phyloP scores from a whole-genome alignment of 92 coral and sea anemone genomes.

The Heteractis magnifica region DNA sequence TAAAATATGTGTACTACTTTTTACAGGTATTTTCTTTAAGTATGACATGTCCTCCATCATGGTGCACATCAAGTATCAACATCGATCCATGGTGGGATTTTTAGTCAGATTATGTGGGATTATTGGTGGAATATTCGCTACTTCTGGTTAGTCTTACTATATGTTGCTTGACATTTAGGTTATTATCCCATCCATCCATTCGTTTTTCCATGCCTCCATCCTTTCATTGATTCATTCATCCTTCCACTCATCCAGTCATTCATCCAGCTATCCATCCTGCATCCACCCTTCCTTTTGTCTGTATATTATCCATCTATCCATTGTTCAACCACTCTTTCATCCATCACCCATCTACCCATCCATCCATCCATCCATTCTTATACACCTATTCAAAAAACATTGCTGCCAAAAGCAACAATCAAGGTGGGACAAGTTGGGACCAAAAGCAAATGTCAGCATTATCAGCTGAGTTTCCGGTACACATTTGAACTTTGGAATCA shows the following conservation, averaged over 20 bases:
- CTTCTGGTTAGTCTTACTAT: conserved; percentile 65
- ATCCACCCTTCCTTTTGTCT: too few relatives aligned
- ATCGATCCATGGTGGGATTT: conserved; percentile 83
- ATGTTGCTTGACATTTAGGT: too few relatives aligned
- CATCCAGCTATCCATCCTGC: not conserved
- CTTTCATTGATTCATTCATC: conserved; percentile 9
- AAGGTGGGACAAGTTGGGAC: too few relatives aligned
- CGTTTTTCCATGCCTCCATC: not conserved
- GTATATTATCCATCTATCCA: too few relatives aligned
- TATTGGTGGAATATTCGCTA: conserved; percentile 96
- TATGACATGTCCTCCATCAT: conserved; percentile 93
- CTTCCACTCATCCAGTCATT: not conserved
- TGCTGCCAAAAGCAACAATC: not conserved
- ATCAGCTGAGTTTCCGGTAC: too few relatives aligned
- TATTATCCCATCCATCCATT: too few relatives aligned
- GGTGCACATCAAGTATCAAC: conserved; percentile 80
- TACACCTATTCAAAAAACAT: too few relatives aligned
- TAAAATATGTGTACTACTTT: not conserved
- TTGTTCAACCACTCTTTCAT: not conserved
- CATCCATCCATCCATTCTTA: not conserved
- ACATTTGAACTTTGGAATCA: too few relatives aligned
- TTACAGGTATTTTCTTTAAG: conserved; percentile 85
- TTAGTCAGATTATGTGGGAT: conserved; percentile 95
- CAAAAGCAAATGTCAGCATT: too few relatives aligned
- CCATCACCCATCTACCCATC: not conserved